Base-by-base conservation (phyloP, 2,113 vertebrate genomes). In the Bufo bufo region DNA sequence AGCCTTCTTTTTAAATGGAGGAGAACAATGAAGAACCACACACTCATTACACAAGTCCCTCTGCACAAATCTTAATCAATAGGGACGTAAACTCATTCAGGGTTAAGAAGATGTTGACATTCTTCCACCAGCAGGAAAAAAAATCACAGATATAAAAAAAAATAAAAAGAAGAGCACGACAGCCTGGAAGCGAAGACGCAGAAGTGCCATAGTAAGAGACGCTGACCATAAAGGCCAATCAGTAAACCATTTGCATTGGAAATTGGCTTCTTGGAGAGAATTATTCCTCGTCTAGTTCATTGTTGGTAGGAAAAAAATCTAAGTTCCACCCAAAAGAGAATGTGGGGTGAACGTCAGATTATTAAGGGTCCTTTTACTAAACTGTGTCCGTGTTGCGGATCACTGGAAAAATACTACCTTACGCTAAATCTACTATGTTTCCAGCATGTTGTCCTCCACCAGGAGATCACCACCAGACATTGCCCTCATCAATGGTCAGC, bases 1-100 rank as follows among this genome's bases (percentile, higher is more conserved):
- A 90, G 88, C 89, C 66, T 89, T 63, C 85, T 87, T 91, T 78
- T 89, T 88, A 77, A 80, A 77, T 77, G 74, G 45, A 89, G 65
- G 23, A 84, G 82, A 85, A 91, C 82, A 85, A 77, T 65, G 84
- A 75, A 33, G 90, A 89, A 87, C 79, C 47, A 90, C 74, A 85
- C 6, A 54, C 74, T 69, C 58, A 90, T 63, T 71, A 52, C 19
- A 65, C 50, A 86, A 58, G 23, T 58, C 77, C 61, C 85, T 47
- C 49, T 47, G 77, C 63, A 81, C 61, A 81, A 56, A 79, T 54
- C 47, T 1, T 3, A 86, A 80, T 86, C 85, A 69, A 45, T 86
- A 33, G 77, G 77, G 77, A 84, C 63, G 0, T 69, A 49, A 56
- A 54, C 47, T 71, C 82, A 33, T 61, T 61, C 56, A 61, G 79